Evolutionary conservation across 1,140 invertebrate genomes (phyloP).

Genomic region (Ostrea edulis): DNA sequence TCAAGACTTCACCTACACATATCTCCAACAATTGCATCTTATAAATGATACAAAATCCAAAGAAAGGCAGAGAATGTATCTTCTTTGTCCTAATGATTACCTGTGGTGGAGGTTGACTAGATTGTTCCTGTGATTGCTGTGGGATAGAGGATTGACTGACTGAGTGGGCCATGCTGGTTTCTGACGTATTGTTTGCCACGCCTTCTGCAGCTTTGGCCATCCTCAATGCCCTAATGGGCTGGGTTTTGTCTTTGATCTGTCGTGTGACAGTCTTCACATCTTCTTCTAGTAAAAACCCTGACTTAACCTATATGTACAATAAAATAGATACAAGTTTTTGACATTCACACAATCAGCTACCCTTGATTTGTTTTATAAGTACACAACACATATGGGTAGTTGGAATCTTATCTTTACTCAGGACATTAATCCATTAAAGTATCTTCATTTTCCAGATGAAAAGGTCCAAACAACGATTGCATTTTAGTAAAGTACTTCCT

Average conservation of each 20-base stretch:
- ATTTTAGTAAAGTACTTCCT: neutral
- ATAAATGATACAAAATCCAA: too few relatives aligned
- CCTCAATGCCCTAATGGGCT: conserved; percentile 83
- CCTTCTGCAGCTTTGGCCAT: conserved; percentile 79
- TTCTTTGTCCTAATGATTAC: neutral
- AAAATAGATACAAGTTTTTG: neutral
- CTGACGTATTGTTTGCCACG: conserved; percentile 55
- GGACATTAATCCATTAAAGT: neutral
- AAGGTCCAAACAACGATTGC: neutral
- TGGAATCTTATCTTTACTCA: too few relatives aligned
- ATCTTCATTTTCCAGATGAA: neutral
- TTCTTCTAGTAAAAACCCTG: conserved; percentile 76
- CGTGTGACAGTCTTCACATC: conserved; percentile 93
- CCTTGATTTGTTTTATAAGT: too few relatives aligned
- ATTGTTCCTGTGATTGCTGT: neutral
- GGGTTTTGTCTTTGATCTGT: conserved; percentile 86
- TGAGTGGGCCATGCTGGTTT: neutral
- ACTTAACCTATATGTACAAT: conserved; percentile 71
- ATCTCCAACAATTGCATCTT: too few relatives aligned
- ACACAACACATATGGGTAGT: too few relatives aligned
- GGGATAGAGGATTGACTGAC: neutral
- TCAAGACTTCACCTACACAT: too few relatives aligned
- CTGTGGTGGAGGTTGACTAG: neutral
- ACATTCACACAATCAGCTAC: too few relatives aligned
- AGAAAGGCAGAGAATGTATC: too few relatives aligned